Percentiles rank a stretch among this genome's conserved stretches.
Evolutionary conservation across 2,888 invertebrate species (phyloP).

Genomic region (Macropis europaea): DNA sequence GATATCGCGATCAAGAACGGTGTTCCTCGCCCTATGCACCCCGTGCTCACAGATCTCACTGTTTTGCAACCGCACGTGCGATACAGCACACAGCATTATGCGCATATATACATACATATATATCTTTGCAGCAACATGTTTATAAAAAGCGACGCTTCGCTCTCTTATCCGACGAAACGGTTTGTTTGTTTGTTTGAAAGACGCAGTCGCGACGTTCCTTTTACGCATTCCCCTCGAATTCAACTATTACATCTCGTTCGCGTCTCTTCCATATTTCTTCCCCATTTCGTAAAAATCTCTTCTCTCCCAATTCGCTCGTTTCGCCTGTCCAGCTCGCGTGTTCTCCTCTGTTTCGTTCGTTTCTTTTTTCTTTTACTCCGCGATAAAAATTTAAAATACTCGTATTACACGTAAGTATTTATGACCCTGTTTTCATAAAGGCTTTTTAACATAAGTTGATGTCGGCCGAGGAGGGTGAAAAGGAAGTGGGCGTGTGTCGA

Average conservation of each 20-base stretch:
- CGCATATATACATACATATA: constrained; percentile 41
- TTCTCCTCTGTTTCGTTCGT: constrained; percentile 28
- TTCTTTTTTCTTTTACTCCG: constrained; percentile 36
- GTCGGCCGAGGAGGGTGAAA: constrained; percentile 68
- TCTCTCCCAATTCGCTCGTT: constrained; percentile 13
- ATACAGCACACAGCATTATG: constrained; percentile 22
- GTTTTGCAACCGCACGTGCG: constrained; percentile 14
- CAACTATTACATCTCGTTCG: constrained; percentile 24
- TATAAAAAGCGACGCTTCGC: constrained; percentile 52
- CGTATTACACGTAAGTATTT: constrained; percentile 75
- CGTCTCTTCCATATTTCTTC: constrained; percentile 9
- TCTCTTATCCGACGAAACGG: constrained; percentile 37
- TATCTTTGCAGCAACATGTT: constrained; percentile 36
- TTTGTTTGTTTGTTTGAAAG: too few relatives aligned
- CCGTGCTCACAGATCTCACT: constrained; percentile 17
- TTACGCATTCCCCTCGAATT: constrained; percentile 20
- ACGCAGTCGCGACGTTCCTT: constrained; percentile 51
- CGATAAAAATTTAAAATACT: constrained; percentile 73
- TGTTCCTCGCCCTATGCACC: constrained; percentile 11
- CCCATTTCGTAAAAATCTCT: constrained; percentile 50
- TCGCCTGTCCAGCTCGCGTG: constrained; percentile 22
- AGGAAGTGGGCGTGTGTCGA: constrained; percentile 42
- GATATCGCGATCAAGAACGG: constrained; percentile 48
- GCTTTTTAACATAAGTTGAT: constrained; percentile 75
- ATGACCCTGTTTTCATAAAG: constrained; percentile 78